Base-by-base conservation (phyloP, 2,888 invertebrate species). In the Spodoptera littoralis region DNA sequence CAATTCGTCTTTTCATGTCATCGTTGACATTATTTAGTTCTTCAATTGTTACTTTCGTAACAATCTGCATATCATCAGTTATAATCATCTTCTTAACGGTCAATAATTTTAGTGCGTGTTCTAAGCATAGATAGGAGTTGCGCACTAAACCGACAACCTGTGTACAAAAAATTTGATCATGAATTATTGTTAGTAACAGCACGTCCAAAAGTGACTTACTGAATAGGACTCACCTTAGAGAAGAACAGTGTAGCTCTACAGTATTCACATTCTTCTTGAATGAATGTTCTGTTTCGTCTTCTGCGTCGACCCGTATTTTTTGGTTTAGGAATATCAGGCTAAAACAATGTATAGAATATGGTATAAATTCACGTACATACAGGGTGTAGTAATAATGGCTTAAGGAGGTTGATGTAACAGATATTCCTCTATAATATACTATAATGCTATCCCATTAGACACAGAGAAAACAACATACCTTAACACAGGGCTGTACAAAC, bases 241-340 rank as follows among this genome's bases (percentile, higher is more conserved):
- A 98, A 95, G 87, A 96, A 98, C 43, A 98, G 95, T 87, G 97
- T 97, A 62, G 96, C 96, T 68, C 97, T 96, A 84, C 98, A 98
- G 56, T 96, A 95, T 84, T 98, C 97, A 89, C 98, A 98, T 87
- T 98, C 97, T 73, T 96, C 97, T 3, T 82, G 82, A 0, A 84
- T 84, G 0, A 82, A 76, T 36, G 36, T 36, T 36, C 36, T 36
- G 9, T 36, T 36, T 36, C 36, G 36, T 36, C 36, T 36, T 36
- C 36, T 36, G 36, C 36, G 36, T 9, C 36, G 36, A 36, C 36
- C 36, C 4, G 36, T 36, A 36, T 36, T 36, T 36, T 36, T 36
- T 2, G 36, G 36, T 9, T 36, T 36, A 5, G 36, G 36, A 9
- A 36, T 36, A 8, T 36, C 36, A 8, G 36, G 36, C 36, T 36